phyloP scores from a whole-genome alignment of 64 coral and sea anemone species.

The Stichodactyla mertensii region DNA sequence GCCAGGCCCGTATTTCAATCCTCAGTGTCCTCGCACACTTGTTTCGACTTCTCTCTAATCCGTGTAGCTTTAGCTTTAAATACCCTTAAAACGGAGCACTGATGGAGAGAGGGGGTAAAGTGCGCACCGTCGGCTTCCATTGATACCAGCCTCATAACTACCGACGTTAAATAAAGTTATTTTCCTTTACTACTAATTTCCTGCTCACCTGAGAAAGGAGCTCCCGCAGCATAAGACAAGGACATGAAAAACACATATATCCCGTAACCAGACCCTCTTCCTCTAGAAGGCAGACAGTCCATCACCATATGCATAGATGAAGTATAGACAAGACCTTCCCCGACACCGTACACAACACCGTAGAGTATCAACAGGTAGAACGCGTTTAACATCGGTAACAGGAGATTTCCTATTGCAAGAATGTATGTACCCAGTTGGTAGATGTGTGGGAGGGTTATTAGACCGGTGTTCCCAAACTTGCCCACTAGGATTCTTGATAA shows the following conservation, averaged over 20 bases:
- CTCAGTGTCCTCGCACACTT: too few relatives aligned
- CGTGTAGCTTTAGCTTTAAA: too few relatives aligned
- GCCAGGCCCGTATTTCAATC: too few relatives aligned
- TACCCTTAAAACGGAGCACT: too few relatives aligned
- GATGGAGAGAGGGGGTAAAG: too few relatives aligned
- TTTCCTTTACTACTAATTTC: too few relatives aligned
- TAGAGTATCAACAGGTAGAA: neutral
- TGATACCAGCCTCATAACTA: too few relatives aligned
- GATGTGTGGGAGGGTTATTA: neutral
- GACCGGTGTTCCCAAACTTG: neutral
- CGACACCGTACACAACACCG: neutral
- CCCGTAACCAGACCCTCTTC: conserved; percentile 4
- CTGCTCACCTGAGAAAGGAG: neutral
- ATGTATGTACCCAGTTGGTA: neutral
- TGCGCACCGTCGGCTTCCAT: too few relatives aligned
- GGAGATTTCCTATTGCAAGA: neutral
- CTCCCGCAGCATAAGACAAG: neutral
- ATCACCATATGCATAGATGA: neutral
- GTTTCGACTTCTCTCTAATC: too few relatives aligned
- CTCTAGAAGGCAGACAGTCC: neutral
- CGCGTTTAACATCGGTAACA: neutral
- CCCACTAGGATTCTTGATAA: neutral
- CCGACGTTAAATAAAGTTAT: too few relatives aligned
- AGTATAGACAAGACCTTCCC: conserved; percentile 14
- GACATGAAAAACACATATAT: neutral